Evolutionary conservation across 92 coral and sea anemone genomes (phyloP).

Genomic region (Muricea muricata): DNA sequence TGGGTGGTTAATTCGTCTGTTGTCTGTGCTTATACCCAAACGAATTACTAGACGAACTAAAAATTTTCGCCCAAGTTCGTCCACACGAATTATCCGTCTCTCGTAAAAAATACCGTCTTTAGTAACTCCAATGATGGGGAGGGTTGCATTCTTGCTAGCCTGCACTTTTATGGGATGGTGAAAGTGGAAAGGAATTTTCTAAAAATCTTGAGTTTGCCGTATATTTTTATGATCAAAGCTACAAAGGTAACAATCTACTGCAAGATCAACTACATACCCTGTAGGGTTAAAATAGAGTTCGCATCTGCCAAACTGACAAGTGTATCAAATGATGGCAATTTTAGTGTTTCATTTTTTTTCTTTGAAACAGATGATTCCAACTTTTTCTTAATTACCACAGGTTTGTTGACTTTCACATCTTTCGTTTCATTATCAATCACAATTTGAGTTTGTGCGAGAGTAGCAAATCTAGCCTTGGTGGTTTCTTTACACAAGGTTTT

Average conservation of each 20-base stretch:
- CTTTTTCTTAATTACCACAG: neutral
- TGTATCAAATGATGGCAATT: slow-evolving; percentile 38
- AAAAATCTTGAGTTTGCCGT: too few species aligned
- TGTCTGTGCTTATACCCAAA: too few species aligned
- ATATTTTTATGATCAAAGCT: too few species aligned
- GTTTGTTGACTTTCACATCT: neutral
- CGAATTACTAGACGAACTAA: too few species aligned
- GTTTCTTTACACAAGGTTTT: slow-evolving; percentile 54
- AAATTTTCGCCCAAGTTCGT: too few species aligned
- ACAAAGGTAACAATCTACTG: neutral
- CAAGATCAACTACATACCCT: slow-evolving; percentile 2
- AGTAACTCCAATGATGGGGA: too few species aligned
- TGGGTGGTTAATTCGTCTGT: too few species aligned
- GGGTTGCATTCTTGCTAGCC: too few species aligned
- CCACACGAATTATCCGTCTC: too few species aligned
- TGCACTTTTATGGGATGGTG: too few species aligned
- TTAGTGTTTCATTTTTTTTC: neutral
- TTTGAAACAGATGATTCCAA: neutral
- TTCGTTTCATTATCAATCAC: neutral
- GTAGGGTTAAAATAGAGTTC: neutral
- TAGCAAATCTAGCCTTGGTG: slow-evolving; percentile 5
- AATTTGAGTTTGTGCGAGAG: neutral
- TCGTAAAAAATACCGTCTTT: too few species aligned
- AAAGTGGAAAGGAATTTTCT: too few species aligned
- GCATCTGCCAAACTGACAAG: slow-evolving; percentile 17